Base-by-base conservation (phyloP, 2,888 invertebrate genomes). In the Epistrophe grossulariae region DNA sequence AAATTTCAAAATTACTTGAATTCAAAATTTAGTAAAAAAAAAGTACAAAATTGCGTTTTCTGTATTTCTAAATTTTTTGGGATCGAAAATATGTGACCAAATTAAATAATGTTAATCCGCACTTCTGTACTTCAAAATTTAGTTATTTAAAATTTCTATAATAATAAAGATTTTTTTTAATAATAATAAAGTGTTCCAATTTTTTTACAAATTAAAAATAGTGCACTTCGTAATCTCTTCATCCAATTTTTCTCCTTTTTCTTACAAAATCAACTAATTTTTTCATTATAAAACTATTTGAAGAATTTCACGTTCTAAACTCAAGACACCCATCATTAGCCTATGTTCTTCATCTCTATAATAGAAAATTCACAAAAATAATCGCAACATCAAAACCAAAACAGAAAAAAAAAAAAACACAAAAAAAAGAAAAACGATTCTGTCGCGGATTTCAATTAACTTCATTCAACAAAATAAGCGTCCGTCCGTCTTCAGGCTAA, bases 401-500 rank as follows among this genome's bases (percentile, higher is more conserved):
- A 2, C n/a, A n/a, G n/a, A 10, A 28, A 64, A n/a, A 24, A 15
- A 45, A 24, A 43, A 15, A 62, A 62, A 28, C 2, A 7, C 13
- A 35, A 64, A 10, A 1, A n/a, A 48, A 50, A 68, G 11, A 50
- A 77, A 76, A 72, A 71, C 72, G 45, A 71, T 64, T 76, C 59
- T 62, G 76, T 77, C 35, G 72, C 66, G 31, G 60, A 84, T 81
- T 81, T 84, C 84, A 84, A 84, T 84, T 81, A 78, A 68, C 68
- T 84, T 62, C 84, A 84, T 81, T 84, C 81, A 84, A 77, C 81
- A 84, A 84, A 84, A 74, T 64, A 40, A 31, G 24, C 59, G 19
- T 38, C 13, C 1, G n/a, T n/a, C n/a, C 17, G 17, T 19, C 28
- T 13, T 55, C 52, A 15, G 59, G 43, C 50, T 57, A 45, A 60